Evolutionary conservation across 2,797 vertebrate species (phyloP), one percentile per base, ranked within the genome.

Genomic region (Peromyscus melanophrys): DNA sequence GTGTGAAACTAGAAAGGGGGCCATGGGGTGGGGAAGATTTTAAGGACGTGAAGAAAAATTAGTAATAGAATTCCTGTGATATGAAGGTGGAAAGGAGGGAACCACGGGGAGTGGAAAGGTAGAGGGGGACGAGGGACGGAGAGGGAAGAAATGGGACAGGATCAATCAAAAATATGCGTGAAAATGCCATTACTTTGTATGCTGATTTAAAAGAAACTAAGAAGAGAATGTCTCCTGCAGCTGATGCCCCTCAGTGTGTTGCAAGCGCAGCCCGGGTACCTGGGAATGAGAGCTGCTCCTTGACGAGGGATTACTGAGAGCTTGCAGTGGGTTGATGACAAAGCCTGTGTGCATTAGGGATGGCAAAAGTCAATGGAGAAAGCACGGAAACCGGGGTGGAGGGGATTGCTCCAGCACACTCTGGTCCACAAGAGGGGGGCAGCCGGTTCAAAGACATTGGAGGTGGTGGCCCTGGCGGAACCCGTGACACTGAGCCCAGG

Each of bases 401-500:
- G 67, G 63, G 29, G 69, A 25, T 0, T 3, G n/a, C 17, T 73
- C 34, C 25, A 40, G 52, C n/a, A 73, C 23, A 52, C n/a, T 9
- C 6, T 57, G 21, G 37, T 13, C 67, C 67, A 16, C 6, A 9
- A n/a, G 34, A 5, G 19, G 21, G 46, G 31, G 43, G 21, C 46
- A 52, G 31, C 31, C 0, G 3, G 57, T 21, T 40, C 11, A 4
- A 3, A 17, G 27, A 57, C 76, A 27, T 1, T 14, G 2, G 73
- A 76, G 40, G n/a, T 11, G 0, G 0, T 6, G 61, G 19, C n/a
- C 49, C 63, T 21, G 17, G 13, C 9, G 0, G 52, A 52, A 55
- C 0, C 12, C 0, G 2, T 1, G 61, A 9, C 6, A 0, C 27
- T 0, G 8, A 55, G 75, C 63, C 49, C 21, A 6, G 1, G 0